A percentile compares a stretch with the other conserved stretches of the same genome.
Evolutionary conservation across 92 coral and sea anemone species (phyloP).

Genomic region (Zoanthus sansibaricus): DNA sequence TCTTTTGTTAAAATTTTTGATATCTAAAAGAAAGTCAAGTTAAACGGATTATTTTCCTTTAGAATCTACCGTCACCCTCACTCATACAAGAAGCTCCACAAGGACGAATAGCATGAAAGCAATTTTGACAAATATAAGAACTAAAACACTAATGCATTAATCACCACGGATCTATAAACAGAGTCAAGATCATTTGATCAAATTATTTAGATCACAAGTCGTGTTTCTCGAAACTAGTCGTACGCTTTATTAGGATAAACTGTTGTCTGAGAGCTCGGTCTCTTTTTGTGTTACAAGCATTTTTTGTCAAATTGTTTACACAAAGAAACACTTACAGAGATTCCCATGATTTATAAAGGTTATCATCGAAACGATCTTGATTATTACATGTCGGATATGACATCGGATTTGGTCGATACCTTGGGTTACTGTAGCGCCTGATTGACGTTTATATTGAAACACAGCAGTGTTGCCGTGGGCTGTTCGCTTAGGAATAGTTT

Average conservation of each 20-base stretch:
- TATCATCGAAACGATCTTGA: conserved; percentile 32
- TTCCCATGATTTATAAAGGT: background rate
- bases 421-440: background rate
- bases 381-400: conserved; percentile 39
- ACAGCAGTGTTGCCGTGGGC: conserved; percentile 31
- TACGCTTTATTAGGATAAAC: background rate
- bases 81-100: too few species aligned
- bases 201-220: too few species aligned
- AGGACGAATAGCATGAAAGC: too few species aligned
- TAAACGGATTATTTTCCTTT: too few species aligned
- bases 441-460: conserved; percentile 21
- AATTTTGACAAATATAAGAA: too few species aligned
- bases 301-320: conserved; percentile 16
- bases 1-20: too few species aligned
- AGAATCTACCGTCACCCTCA: too few species aligned
- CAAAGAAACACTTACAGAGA: conserved; percentile 25
- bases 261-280: background rate
- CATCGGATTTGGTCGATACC: conserved; percentile 20
- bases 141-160: too few species aligned
- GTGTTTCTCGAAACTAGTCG: background rate
- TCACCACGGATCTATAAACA: too few species aligned
- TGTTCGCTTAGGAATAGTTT: background rate
- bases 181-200: too few species aligned
- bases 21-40: too few species aligned
- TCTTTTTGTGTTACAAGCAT: conserved; percentile 1